phyloP scores from a whole-genome alignment of 2,888 invertebrate genomes.

The Cryptops parisi region DNA sequence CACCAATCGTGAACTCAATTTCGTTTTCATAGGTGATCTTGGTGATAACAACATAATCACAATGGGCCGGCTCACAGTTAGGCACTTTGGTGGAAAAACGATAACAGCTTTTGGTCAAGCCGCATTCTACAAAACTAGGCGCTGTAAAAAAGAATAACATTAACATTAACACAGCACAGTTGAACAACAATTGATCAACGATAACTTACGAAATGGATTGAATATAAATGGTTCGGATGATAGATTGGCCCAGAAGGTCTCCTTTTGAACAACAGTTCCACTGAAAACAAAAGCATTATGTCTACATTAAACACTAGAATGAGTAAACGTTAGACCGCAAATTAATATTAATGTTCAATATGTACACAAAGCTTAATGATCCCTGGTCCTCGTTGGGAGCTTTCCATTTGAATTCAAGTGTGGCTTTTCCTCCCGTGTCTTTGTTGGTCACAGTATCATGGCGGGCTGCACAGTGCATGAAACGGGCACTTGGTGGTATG shows the following conservation, averaged over 20 bases:
- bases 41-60: constrained; percentile 3
- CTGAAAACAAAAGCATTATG: too few species aligned
- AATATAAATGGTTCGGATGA: background rate
- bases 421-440: constrained; percentile 2
- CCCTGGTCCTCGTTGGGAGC: background rate
- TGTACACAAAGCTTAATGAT: background rate
- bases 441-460: background rate
- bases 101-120: background rate
- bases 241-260: background rate
- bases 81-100: background rate
- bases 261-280: background rate
- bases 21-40: background rate
- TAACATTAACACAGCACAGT: too few species aligned
- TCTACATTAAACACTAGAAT: too few species aligned
- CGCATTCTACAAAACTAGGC: background rate
- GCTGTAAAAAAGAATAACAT: background rate
- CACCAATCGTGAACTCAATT: background rate
- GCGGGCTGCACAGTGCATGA: background rate
- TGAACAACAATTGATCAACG: background rate
- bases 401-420: background rate
- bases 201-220: constrained; percentile 3
- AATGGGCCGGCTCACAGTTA: background rate
- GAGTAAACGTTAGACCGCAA: background rate
- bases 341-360: background rate
- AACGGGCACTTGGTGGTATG: background rate